These are phyloP conservation scores for Lasioglossum calceatum DNA, from an alignment of 2,888 invertebrate species.

Conservation along the genomic window DNA sequence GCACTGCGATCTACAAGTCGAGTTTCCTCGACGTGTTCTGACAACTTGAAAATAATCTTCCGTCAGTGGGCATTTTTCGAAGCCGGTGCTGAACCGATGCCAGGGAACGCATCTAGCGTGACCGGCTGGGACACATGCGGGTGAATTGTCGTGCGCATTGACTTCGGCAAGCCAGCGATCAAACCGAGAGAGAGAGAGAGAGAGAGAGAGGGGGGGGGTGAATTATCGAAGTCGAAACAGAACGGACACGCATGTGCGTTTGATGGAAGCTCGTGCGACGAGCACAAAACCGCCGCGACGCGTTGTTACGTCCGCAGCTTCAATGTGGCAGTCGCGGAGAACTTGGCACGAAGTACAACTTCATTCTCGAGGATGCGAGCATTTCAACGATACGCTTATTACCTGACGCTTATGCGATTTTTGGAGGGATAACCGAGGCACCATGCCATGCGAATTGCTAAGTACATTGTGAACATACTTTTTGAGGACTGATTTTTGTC, in stretches of 20 bases:
- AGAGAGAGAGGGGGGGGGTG: not conserved
- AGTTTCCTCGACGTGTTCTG: not conserved
- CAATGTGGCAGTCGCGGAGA: slow-evolving; percentile 52
- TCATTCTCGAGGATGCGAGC: slow-evolving; percentile 45
- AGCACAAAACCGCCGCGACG: slow-evolving; percentile 37
- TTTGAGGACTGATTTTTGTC: not conserved
- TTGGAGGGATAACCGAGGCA: slow-evolving; percentile 25
- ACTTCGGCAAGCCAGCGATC: not conserved
- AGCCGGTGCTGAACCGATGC: slow-evolving; percentile 22
- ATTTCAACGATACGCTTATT: slow-evolving; percentile 32
- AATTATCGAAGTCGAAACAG: slow-evolving; percentile 14
- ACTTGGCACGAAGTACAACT: slow-evolving; percentile 56
- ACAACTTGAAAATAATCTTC: slow-evolving; percentile 46
- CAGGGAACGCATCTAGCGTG: slow-evolving; percentile 20
- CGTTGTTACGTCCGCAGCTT: slow-evolving; percentile 33
- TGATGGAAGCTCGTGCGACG: slow-evolving; percentile 18
- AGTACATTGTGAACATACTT: not conserved
- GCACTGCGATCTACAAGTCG: not conserved
- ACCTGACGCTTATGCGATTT: slow-evolving; percentile 23
- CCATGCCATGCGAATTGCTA: slow-evolving; percentile 13
- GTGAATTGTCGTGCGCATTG: slow-evolving; percentile 22
- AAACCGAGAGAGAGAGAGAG: not conserved
- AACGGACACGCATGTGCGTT: not conserved
- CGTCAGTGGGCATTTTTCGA: slow-evolving; percentile 28
- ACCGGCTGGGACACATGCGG: slow-evolving; percentile 4